Base-by-base conservation (phyloP, 2,113 vertebrate species). In the Paradoxurus hermaphroditus region DNA sequence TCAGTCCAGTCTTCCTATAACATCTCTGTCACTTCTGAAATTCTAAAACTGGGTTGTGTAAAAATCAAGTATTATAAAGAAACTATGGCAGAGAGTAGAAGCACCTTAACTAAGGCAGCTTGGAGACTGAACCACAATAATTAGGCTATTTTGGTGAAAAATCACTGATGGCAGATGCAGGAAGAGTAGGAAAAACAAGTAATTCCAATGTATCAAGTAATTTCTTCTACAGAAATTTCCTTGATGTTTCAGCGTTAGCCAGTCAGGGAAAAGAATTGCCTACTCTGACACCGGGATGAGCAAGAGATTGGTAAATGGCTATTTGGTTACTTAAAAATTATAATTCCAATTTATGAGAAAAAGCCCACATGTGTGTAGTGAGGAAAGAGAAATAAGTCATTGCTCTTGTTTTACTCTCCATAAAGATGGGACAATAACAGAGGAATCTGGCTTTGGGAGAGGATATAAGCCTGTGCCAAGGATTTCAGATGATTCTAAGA, bases 401-500 rank as follows among this genome's bases (percentile, higher is more conserved):
- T 36, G 41, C 16, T 81, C 46, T 44, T 88, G 23, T 53, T 88
- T 86, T 51, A 56, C 7, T 96, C 29, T 90, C 29, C 39, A 53
- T 65, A 79, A 89, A 90, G 68, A 98, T 11, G 14, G 49, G 51
- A 68, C 72, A 94, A 63, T 41, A 79, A 70, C 73, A 93, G 44
- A 65, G 85, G 53, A 53, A 65, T 70, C 59, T 68, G 23, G 44
- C 65, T 95, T 93, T 62, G 25, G 53, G 79, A 92, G 72, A 94
- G 29, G 23, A 90, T 21, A 90, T 72, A 83, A 96, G 56, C 36
- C 56, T 70, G 75, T 92, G 63, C 41, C 86, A 90, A 86, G 34
- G 67, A 86, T 72, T 92, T 97, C 41, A 90, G 83, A 96, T n/a
- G 46, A 90, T 79, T 95, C 87, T 97, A 95, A 95, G 86, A 86